Evolutionary conservation across 1,140 invertebrate genomes (phyloP).

Genomic region (Bombus sibiricus): DNA sequence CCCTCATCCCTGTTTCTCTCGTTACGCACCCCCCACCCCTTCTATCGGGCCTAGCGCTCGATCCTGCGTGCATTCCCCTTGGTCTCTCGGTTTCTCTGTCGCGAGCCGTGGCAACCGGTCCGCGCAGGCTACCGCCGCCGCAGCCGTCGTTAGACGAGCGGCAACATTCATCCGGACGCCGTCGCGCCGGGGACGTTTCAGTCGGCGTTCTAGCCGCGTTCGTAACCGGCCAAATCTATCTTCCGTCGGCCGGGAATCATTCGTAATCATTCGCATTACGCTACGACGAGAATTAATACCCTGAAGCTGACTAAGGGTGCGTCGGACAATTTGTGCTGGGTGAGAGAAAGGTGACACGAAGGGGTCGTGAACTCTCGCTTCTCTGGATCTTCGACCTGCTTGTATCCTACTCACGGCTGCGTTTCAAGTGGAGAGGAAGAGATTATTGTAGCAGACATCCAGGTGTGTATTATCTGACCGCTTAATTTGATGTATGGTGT

Average conservation of each 20-base stretch:
- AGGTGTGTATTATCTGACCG: background rate
- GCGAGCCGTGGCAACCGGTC: slow-evolving; percentile 46
- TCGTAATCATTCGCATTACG: too few species aligned
- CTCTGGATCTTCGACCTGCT: background rate
- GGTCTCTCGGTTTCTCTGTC: slow-evolving; percentile 19
- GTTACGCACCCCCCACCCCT: background rate
- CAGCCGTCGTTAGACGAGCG: slow-evolving; percentile 49
- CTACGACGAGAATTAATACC: background rate
- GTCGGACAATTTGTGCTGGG: background rate
- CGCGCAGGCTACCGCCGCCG: slow-evolving; percentile 35
- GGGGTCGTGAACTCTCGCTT: background rate
- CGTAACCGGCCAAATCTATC: background rate
- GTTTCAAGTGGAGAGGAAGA: background rate
- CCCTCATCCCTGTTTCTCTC: background rate
- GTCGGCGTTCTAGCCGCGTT: slow-evolving; percentile 57
- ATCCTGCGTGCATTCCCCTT: slow-evolving; percentile 42
- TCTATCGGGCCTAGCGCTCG: slow-evolving; percentile 22
- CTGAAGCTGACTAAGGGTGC: background rate
- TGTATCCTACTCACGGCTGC: background rate
- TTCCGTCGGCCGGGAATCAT: background rate
- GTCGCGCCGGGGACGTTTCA: slow-evolving; percentile 53
- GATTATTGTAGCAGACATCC: background rate
- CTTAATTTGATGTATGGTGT: too few species aligned
- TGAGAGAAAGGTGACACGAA: background rate
- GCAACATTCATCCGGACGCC: slow-evolving; percentile 54